Base-by-base conservation (phyloP, 2,888 invertebrate genomes). In the Apamea monoglypha region DNA sequence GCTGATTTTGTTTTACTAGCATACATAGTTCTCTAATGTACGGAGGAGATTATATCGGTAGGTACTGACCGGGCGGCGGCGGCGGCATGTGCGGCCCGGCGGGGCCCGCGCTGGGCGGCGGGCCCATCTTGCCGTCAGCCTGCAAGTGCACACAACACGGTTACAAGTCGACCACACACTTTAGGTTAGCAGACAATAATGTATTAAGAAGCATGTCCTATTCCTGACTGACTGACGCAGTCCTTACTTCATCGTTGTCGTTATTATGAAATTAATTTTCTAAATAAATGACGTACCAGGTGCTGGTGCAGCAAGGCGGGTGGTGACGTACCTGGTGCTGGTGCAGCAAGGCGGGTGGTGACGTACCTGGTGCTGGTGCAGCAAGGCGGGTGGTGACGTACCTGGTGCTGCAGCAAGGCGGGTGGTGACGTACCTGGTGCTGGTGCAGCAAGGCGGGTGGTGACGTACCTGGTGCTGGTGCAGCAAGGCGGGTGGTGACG, bases 11-110 rank as follows among this genome's bases (percentile, higher is more conserved):
- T 32, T 50, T 50, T 32, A 50, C 2, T 50, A 32, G 47, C 25
- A 50, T 32, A 50, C 47, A 29, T 29, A 69, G 68, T 47, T 47
- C 7, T 29, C 14, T 21, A 7, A 25, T 32, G 25, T 16, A 16
- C 2, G 25, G 47, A 7, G 18, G 3, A n/a, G 16, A 18, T 10
- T 2, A 44, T 2, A 10, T 10, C 14, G 16, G 3, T 21, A 18
- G 14, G 40, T 73, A 85, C 88, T 89, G 16, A 95, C 95, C 95
- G 2, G 95, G 96, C 68, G 94, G 95, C 59, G 94, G 95, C 84
- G 95, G 93, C 84, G 92, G 93, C 93, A 93, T 90, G 89, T 92
- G 90, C 87, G 87, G 87, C 29, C 56, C 87, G 0, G 47, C 63
- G 66, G 83, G 81, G 32, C 91, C 88, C 81, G 86, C 91, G 81